Evolutionary conservation across 2,797 vertebrate species (phyloP).

Genomic region (Setipinna tenuifilis): DNA sequence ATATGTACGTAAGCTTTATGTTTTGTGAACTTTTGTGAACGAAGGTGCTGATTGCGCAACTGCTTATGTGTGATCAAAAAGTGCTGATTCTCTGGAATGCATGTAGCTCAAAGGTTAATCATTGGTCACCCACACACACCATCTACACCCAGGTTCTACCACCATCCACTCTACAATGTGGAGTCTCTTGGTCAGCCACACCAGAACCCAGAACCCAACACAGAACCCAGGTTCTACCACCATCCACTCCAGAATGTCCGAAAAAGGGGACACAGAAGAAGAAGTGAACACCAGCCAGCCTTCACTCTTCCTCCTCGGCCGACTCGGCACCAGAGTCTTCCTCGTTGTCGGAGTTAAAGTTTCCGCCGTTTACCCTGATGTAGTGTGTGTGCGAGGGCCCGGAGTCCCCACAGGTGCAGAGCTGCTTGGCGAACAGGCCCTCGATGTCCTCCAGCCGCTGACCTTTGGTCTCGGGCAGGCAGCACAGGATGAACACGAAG

Average conservation of each 20-base stretch:
- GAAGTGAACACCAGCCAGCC: too few relatives aligned
- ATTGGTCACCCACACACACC: not conserved
- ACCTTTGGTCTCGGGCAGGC: conserved; percentile 94
- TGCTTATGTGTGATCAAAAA: too few relatives aligned
- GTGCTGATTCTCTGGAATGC: conserved; percentile 4
- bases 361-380: conserved; percentile 91
- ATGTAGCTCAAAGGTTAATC: not conserved
- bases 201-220: too few relatives aligned
- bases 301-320: conserved; percentile 24
- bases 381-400: conserved; percentile 83
- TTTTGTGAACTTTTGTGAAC: not conserved
- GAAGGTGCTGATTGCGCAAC: not conserved
- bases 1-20: too few relatives aligned
- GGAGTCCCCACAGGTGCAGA: conserved; percentile 86
- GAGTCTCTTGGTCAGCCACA: too few relatives aligned
- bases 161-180: too few relatives aligned
- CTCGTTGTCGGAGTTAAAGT: conserved; percentile 87
- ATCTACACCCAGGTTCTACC: too few relatives aligned
- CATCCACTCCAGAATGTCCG: too few relatives aligned
- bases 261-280: too few relatives aligned
- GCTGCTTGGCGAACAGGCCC: conserved; percentile 82
- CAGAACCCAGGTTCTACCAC: too few relatives aligned
- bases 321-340: conserved; percentile 90
- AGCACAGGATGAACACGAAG: conserved; percentile 86
- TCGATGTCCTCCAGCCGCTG: conserved; percentile 94